Conservation (phyloP, 2,797 vertebrate genomes). For the Sebastes matsubarae region DNA sequence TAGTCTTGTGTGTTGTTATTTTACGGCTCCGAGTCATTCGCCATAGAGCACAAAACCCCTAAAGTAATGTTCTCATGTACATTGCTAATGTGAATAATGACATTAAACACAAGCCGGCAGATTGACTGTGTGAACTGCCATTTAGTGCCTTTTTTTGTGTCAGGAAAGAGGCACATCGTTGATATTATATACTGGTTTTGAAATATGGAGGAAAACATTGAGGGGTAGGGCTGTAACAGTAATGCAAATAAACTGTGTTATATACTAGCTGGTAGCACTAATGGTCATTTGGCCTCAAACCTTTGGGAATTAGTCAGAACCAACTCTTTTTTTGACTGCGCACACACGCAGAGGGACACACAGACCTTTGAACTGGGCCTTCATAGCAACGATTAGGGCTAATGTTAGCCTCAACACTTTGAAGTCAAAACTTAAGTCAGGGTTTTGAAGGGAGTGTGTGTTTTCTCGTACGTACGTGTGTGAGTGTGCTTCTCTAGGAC, state of each 20-base stretch:
- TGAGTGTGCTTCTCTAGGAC: constrained; percentile 10
- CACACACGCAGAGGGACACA: constrained; percentile 25
- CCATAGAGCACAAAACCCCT: constrained; percentile 27
- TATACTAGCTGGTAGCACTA: constrained; percentile 15
- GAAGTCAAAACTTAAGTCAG: constrained; percentile 55
- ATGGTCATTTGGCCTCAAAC: constrained; percentile 24
- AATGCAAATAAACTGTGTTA: constrained; percentile 54
- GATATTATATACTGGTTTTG: constrained; percentile 38
- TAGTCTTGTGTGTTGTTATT: constrained; percentile 62
- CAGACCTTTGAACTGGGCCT: constrained; percentile 70
- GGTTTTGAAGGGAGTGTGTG: constrained; percentile 30
- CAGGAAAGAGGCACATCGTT: constrained; percentile 33
- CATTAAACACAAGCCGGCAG: constrained; percentile 45
- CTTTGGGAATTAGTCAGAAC: constrained; percentile 35
- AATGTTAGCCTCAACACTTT: constrained; percentile 62
- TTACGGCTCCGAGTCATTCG: constrained; percentile 49
- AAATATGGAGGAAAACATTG: constrained; percentile 59
- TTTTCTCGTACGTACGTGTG: neutral
- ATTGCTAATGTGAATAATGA: constrained; percentile 54
- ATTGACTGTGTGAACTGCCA: constrained; percentile 60
- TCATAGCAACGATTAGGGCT: constrained; percentile 52
- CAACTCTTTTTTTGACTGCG: constrained; percentile 16
- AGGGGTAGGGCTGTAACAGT: constrained; percentile 6
- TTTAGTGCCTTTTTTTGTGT: constrained; percentile 36
- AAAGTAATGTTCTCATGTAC: constrained; percentile 55